Evolutionary conservation across 2,113 vertebrate species (phyloP).

Genomic region (Cololabis saira): DNA sequence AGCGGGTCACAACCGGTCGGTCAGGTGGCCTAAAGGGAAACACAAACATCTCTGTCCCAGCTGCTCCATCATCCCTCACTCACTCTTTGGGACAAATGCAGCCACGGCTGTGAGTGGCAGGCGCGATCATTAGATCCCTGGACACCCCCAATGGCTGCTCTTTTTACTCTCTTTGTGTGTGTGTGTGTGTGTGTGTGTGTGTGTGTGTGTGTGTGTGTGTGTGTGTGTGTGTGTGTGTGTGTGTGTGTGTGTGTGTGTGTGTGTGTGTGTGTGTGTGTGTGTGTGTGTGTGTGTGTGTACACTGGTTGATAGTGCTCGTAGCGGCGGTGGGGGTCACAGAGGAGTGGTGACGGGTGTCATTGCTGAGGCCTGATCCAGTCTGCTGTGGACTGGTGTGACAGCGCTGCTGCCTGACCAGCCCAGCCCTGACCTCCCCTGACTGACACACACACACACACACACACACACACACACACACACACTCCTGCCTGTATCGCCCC

Average conservation of each 20-base stretch:
- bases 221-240: slow-evolving; percentile 1
- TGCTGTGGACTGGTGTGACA: slow-evolving; percentile 73
- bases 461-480: slow-evolving; percentile 13
- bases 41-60: slow-evolving; percentile 46
- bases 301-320: slow-evolving; percentile 8
- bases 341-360: slow-evolving; percentile 60
- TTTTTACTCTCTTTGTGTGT: slow-evolving; percentile 51
- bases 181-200: too few species aligned
- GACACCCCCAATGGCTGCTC: slow-evolving; percentile 76
- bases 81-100: slow-evolving; percentile 50
- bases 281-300: slow-evolving; percentile 17
- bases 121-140: slow-evolving; percentile 64
- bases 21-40: slow-evolving; percentile 59
- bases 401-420: slow-evolving; percentile 60
- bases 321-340: slow-evolving; percentile 17
- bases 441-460: too few species aligned
- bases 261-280: too few species aligned
- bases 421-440: slow-evolving; percentile 58
- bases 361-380: slow-evolving; percentile 62
- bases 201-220: background rate
- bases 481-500: slow-evolving; percentile 66
- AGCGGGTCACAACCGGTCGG: slow-evolving; percentile 63
- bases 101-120: slow-evolving; percentile 68
- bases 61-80: slow-evolving; percentile 62
- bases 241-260: too few species aligned